Evolutionary conservation across 2,888 invertebrate species (phyloP).

Genomic region (Agrotis puta): DNA sequence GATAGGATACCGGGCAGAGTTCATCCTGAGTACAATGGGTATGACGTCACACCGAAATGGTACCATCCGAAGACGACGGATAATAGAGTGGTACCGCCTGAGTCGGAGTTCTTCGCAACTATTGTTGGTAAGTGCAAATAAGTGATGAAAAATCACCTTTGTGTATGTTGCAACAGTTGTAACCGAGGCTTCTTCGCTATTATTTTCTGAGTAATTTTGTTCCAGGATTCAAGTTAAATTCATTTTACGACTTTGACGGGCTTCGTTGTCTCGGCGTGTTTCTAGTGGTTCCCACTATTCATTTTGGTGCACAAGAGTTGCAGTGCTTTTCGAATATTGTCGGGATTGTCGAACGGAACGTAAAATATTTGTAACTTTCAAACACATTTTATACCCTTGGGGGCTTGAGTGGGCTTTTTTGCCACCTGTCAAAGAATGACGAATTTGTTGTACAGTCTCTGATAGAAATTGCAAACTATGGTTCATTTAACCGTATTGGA

Average conservation of each 20-base stretch:
- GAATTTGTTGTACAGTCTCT: not conserved
- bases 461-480: not conserved
- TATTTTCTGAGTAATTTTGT: too few species aligned
- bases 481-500: not conserved
- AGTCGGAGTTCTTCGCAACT: conserved; percentile 88
- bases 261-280: too few species aligned
- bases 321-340: too few species aligned
- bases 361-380: not conserved
- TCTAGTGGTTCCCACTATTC: too few species aligned
- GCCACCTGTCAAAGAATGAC: not conserved
- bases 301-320: too few species aligned
- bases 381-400: not conserved
- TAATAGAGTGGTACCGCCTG: conserved; percentile 86
- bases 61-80: conserved; percentile 88
- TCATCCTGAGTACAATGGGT: conserved; percentile 86
- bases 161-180: not conserved
- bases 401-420: too few species aligned
- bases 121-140: conserved; percentile 82
- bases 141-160: not conserved
- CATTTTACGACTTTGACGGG: too few species aligned
- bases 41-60: conserved; percentile 87
- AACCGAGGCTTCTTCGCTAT: too few species aligned
- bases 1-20: conserved; percentile 76
- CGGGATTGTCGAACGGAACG: too few species aligned
- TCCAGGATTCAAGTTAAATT: too few species aligned